phyloP scores from a whole-genome alignment of 2,797 vertebrate species.

The Diplodus puntazzo region DNA sequence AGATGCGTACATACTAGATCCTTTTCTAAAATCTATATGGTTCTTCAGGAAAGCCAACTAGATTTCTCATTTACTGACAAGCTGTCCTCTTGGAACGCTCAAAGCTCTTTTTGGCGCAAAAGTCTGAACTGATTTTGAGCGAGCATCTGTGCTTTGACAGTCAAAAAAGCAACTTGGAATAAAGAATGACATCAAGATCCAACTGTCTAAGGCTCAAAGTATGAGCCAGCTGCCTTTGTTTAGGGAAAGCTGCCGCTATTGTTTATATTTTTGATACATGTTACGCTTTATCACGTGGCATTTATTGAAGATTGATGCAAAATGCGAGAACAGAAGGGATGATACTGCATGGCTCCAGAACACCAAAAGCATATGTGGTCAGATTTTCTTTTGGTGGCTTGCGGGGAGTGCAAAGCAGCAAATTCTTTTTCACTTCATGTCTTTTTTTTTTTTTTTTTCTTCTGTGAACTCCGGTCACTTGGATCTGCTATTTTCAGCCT shows the following conservation, averaged over 20 bases:
- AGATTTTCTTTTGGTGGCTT: conserved; percentile 35
- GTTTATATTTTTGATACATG: conserved; percentile 11
- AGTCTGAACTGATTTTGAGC: conserved; percentile 7
- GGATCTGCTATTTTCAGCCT: conserved; percentile 38
- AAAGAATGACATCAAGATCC: conserved; percentile 2
- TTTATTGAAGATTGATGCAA: background rate
- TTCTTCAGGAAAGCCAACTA: conserved; percentile 6
- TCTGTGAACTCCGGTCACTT: conserved; percentile 11
- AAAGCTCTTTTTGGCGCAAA: conserved; percentile 22
- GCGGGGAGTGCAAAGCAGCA: conserved; percentile 13
- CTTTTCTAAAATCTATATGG: conserved; percentile 27
- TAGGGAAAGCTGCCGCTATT: conserved; percentile 2
- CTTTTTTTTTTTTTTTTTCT: background rate
- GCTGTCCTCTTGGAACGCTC: conserved; percentile 26
- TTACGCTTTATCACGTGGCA: conserved; percentile 11
- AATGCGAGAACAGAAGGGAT: conserved; percentile 3
- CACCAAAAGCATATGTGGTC: background rate
- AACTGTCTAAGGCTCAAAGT: conserved; percentile 16
- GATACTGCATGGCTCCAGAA: background rate
- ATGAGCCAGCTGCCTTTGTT: conserved; percentile 53
- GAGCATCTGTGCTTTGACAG: conserved; percentile 40
- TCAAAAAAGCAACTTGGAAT: conserved; percentile 29
- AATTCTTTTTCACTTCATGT: background rate
- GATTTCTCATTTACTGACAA: conserved; percentile 28
- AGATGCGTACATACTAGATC: background rate